Evolutionary conservation across 2,888 invertebrate species (phyloP).

Genomic region (Lumbricus terrestris): DNA sequence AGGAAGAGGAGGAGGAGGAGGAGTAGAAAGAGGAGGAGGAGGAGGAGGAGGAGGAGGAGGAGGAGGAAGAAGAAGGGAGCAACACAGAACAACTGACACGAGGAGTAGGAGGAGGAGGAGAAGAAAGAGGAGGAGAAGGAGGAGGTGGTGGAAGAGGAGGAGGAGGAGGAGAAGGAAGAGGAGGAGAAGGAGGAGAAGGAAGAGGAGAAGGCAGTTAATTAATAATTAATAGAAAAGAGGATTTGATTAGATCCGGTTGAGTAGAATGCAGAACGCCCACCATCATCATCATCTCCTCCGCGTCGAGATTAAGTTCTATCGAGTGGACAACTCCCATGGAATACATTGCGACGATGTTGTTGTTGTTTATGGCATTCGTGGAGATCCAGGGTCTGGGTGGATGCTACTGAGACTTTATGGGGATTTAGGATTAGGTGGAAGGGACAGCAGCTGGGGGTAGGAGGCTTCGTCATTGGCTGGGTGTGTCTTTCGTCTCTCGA

Average conservation of each 20-base stretch:
- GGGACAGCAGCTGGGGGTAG: background rate
- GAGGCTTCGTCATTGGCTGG: background rate
- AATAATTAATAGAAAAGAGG: background rate
- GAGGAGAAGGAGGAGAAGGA: too few relatives aligned
- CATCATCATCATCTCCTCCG: too few relatives aligned
- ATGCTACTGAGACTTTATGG: background rate
- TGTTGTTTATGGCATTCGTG: background rate
- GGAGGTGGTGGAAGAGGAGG: too few relatives aligned
- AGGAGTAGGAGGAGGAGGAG: too few relatives aligned
- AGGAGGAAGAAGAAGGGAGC: too few relatives aligned
- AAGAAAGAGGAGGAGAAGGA: too few relatives aligned
- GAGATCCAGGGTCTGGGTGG: background rate
- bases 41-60: too few relatives aligned
- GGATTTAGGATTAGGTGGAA: background rate
- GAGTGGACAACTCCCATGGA: background rate
- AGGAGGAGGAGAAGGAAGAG: too few relatives aligned
- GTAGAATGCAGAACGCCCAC: background rate
- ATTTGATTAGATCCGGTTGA: background rate
- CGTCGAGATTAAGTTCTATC: background rate
- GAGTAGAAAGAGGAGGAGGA: too few relatives aligned
- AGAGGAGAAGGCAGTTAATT: background rate
- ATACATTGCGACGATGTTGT: background rate
- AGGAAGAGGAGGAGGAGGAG: too few relatives aligned
- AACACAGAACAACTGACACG: background rate
- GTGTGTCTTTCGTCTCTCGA: background rate